Evolutionary conservation across 2,113 vertebrate genomes (phyloP), one percentile per base, ranked within the genome.

Genomic region (Irena cyanogastra): DNA sequence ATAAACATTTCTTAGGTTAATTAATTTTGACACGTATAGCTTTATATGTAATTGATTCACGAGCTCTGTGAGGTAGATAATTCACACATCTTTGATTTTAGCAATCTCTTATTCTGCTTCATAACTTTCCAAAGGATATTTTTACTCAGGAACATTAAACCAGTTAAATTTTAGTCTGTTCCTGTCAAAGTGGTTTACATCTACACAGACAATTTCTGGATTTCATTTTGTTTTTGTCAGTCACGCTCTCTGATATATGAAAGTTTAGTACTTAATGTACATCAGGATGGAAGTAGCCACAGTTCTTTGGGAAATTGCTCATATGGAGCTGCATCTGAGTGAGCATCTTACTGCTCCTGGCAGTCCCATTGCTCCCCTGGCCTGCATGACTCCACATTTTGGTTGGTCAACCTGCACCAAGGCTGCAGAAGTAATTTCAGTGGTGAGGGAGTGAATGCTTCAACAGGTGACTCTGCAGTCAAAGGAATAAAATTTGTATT

Each of bases 71-170:
- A 82, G 71, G 63, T 83, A 72, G 41, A 42, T 61, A 89, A 83
- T 82, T 93, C 61, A 92, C 56, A 88, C 12, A 59, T 47, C 90
- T 94, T 92, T 87, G 89, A 94, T 82, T 93, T 93, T 66, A 77
- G 52, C 5, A 14, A 77, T 88, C 30, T 92, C 35, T 80, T 90
- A 83, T 54, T 88, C 64, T 86, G 52, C 80, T 94, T 92, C 80
- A 37, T 83, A 86, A 89, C 60, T 89, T 90, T 89, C 47, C 24
- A 92, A 89, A 83, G 44, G 31, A 49, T 80, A 87, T 91, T 90
- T 95, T 90, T 63, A 71, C 37, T 59, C 44, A 47, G 64, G 30
- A 75, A 88, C 4, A 5, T 88, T 86, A 94, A 90, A 87, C 50
- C 69, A 81, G 72, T 50, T 90, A 84, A 86, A 89, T 37, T 92